phyloP scores from a whole-genome alignment of 2,888 invertebrate genomes.

The Seira sanloemensis region DNA sequence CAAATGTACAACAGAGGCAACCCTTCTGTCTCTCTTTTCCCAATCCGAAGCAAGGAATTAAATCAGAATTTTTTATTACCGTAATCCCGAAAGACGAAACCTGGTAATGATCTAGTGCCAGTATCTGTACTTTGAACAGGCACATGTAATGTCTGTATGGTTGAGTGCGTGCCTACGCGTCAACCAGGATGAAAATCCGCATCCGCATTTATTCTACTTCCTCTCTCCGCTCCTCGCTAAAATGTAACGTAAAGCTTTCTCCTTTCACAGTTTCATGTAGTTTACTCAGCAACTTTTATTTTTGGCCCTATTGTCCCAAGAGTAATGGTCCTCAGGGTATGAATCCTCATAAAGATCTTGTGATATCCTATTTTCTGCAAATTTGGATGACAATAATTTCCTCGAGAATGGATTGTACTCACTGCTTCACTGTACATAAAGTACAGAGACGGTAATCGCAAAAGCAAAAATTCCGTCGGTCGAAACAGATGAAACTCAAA shows the following conservation, averaged over 20 bases:
- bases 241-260: neutral
- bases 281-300: conserved; percentile 5
- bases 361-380: conserved; percentile 28
- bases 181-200: neutral
- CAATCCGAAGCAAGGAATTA: no score
- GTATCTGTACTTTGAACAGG: no score
- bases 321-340: conserved; percentile 33
- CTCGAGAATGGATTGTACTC: neutral
- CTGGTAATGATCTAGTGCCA: no score
- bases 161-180: neutral
- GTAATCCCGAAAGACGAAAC: no score
- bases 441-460: neutral
- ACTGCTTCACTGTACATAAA: neutral
- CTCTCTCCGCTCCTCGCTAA: neutral
- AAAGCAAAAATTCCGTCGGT: neutral
- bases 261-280: neutral
- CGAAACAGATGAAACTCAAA: neutral
- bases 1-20: no score
- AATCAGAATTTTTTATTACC: no score
- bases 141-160: no score
- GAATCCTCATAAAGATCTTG: conserved; percentile 34
- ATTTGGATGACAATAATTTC: conserved; percentile 37
- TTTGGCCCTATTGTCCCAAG: conserved; percentile 32
- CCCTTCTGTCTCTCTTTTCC: no score
- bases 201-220: neutral